phyloP scores from a whole-genome alignment of 2,888 invertebrate genomes.

The Amiota communis region DNA sequence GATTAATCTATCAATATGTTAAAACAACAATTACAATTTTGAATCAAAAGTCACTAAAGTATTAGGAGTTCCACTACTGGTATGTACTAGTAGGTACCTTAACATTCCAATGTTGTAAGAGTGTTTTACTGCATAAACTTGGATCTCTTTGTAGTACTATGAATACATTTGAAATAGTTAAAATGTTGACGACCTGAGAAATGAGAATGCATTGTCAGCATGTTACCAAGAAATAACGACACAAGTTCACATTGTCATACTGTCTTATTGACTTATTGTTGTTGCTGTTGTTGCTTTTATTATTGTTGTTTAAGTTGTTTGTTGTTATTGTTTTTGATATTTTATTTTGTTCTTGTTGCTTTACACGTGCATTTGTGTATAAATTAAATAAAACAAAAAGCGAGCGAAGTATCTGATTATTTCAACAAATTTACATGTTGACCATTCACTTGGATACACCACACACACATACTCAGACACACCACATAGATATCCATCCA shows the following conservation, averaged over 20 bases:
- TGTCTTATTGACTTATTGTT: background rate
- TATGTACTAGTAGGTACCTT: too few species aligned
- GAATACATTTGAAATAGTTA: background rate
- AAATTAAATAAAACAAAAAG: background rate
- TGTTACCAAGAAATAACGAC: background rate
- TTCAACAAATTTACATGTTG: background rate
- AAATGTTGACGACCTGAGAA: slow-evolving; percentile 20
- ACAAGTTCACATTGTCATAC: background rate
- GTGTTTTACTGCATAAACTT: too few species aligned
- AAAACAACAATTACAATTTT: too few species aligned
- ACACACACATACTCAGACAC: background rate
- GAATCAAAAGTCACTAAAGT: too few species aligned
- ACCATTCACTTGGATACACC: background rate
- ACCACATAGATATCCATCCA: background rate
- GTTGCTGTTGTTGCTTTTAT: background rate
- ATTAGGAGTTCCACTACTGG: too few species aligned
- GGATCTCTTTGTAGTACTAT: too few species aligned
- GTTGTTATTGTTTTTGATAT: background rate
- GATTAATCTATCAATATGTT: too few species aligned
- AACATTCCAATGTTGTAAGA: too few species aligned
- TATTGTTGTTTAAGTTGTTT: background rate
- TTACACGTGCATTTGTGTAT: slow-evolving; percentile 1
- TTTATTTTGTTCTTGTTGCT: background rate
- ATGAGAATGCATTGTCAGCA: slow-evolving; percentile 19
- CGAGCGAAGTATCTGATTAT: background rate